Evolutionary conservation across 2,888 invertebrate species (phyloP), one percentile per base, ranked within the genome.

Genomic region (Drosophila fungiperda): DNA sequence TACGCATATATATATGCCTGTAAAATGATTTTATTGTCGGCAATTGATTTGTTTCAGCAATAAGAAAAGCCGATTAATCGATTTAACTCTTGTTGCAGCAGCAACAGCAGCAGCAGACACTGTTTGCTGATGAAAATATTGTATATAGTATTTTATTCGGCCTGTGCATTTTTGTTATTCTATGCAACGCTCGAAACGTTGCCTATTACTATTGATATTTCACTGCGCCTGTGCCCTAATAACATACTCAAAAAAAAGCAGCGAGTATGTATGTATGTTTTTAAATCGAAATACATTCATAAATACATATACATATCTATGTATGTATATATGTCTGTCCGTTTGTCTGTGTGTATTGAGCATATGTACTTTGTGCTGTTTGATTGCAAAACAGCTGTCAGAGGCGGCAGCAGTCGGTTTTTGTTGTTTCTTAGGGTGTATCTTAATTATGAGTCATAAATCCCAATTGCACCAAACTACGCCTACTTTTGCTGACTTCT

Each of bases 371-470:
- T 72, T 73, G 71, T 49, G 64, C 54, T 78, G 76, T 66, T 76
- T 70, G 76, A 65, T 80, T 84, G 85, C 70, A 78, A 76, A 78
- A 81, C 88, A 81, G 84, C 82, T 82, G 80, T 76, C 81, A 58
- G 48, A 45, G 23, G 45, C 20, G 20, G 61, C 70, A 60, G 70
- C 62, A 58, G 66, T 73, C 64, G 62, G 58, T 64, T 83, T 77
- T 64, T 77, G 23, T 80, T 59, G 64, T 73, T 73, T 80, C 66
- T 73, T 67, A 32, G 77, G 77, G 85, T 85, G 83, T 82, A 78
- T 77, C 81, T 83, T 87, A 80, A 87, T 77, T 76, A 82, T 89
- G 86, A 86, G 74, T 86, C 89, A 86, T 77, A 75, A 77, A 80
- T 80, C 84, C 80, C 82, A 84, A 86, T 80, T 86, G 88, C 73